Conservation (phyloP, 2,113 vertebrate genomes). For the Xiphophorus hellerii region DNA sequence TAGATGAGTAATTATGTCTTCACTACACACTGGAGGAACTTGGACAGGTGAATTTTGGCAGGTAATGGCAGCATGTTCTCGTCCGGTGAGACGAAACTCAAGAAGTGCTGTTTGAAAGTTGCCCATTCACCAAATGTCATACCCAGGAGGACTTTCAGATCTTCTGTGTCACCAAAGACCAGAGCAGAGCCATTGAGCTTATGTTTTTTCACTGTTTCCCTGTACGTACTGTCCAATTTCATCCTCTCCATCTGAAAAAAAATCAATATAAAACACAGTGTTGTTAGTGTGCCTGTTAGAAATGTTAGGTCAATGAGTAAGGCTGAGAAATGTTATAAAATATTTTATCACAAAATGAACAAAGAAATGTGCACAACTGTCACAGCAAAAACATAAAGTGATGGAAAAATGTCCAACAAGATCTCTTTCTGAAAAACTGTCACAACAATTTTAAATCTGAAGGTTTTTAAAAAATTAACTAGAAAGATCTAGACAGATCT, state of each 20-base stretch:
- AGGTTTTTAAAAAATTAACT: too few relatives aligned
- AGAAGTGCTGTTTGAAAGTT: conserved; percentile 76
- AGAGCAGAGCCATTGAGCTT: conserved; percentile 68
- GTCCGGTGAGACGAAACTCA: conserved; percentile 46
- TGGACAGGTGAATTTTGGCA: conserved; percentile 5
- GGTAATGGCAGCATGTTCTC: background rate
- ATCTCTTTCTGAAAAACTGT: too few relatives aligned
- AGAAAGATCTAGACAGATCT: too few relatives aligned
- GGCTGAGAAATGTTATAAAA: background rate
- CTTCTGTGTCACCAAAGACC: conserved; percentile 69
- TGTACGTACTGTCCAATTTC: conserved; percentile 58
- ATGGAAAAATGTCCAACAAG: too few relatives aligned
- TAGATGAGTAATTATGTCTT: conserved; percentile 11
- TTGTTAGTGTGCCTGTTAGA: background rate
- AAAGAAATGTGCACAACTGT: background rate
- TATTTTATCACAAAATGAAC: background rate
- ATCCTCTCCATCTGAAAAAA: conserved; percentile 68
- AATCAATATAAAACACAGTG: background rate
- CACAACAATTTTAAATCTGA: too few relatives aligned
- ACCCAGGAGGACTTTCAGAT: conserved; percentile 73
- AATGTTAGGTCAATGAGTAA: background rate
- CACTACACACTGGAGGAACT: background rate
- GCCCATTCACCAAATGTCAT: conserved; percentile 82
- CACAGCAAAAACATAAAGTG: background rate
- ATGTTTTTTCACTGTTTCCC: conserved; percentile 61